Evolutionary conservation across 1,140 invertebrate species (phyloP).

Genomic region (Eueides isabella): DNA sequence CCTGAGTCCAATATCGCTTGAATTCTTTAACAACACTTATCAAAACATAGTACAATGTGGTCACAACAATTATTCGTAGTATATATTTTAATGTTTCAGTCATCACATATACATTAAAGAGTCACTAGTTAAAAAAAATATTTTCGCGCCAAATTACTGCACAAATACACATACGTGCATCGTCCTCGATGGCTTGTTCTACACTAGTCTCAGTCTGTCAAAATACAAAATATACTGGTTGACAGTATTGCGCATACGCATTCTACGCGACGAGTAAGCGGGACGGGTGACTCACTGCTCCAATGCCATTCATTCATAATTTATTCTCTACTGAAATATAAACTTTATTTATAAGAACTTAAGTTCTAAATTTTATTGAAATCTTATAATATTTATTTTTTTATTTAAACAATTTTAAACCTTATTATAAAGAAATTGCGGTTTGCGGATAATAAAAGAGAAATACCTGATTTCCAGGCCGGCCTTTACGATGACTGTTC

Average conservation of each 20-base stretch:
- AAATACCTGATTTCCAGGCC: constrained; percentile 24
- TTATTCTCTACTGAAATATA: constrained; percentile 10
- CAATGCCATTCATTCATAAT: constrained; percentile 69
- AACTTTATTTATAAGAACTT: background rate
- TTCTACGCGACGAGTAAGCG: constrained; percentile 54
- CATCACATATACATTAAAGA: constrained; percentile 53
- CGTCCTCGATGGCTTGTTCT: constrained; percentile 41
- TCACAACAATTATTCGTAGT: constrained; percentile 56
- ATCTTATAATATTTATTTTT: constrained; percentile 2
- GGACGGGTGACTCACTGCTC: constrained; percentile 66
- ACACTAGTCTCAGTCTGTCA: constrained; percentile 50
- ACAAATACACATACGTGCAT: constrained; percentile 37
- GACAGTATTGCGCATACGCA: constrained; percentile 62
- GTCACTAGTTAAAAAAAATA: constrained; percentile 39
- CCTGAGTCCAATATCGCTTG: constrained; percentile 54
- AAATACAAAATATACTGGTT: constrained; percentile 43
- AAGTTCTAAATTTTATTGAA: constrained; percentile 26
- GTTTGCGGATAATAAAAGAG: constrained; percentile 25
- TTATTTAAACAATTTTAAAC: constrained; percentile 31
- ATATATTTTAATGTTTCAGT: constrained; percentile 59
- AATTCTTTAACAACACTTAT: constrained; percentile 66
- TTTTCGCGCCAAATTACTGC: constrained; percentile 53
- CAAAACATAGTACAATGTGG: constrained; percentile 62
- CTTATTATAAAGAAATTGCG: constrained; percentile 26
- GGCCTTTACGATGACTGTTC: constrained; percentile 33